Percentiles rank a stretch among this genome's conserved stretches.
phyloP scores from a whole-genome alignment of 2,888 invertebrate species.

The Alcis repandata region DNA sequence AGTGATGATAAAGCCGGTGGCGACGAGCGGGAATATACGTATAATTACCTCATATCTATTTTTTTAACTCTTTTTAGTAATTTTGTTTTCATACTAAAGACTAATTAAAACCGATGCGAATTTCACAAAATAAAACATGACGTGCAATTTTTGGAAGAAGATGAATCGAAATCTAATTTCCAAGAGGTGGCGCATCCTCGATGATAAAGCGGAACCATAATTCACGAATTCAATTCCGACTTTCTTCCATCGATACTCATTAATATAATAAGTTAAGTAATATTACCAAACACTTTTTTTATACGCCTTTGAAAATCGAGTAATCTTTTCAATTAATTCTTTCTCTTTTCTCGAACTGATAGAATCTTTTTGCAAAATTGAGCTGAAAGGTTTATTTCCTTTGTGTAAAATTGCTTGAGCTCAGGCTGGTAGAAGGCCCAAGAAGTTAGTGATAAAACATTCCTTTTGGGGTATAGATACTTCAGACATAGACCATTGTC shows the following conservation, averaged over 20 bases:
- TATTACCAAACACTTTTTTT: slow-evolving; percentile 12
- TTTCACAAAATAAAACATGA: slow-evolving; percentile 20
- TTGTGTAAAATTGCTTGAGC: neutral
- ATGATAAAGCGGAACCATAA: slow-evolving; percentile 47
- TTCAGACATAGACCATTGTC: too few relatives aligned
- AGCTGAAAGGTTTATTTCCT: too few relatives aligned
- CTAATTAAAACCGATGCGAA: slow-evolving; percentile 7
- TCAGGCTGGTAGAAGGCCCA: neutral
- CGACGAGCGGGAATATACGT: too few relatives aligned
- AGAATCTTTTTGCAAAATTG: neutral
- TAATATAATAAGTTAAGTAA: slow-evolving; percentile 12
- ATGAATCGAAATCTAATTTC: slow-evolving; percentile 49
- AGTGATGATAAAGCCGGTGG: too few relatives aligned
- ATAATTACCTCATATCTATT: too few relatives aligned
- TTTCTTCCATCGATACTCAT: slow-evolving; percentile 40
- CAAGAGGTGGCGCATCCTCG: slow-evolving; percentile 49
- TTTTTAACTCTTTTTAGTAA: neutral
- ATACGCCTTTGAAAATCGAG: slow-evolving; percentile 9
- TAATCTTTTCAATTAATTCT: slow-evolving; percentile 7
- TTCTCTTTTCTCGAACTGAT: slow-evolving; percentile 1
- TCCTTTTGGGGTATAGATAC: too few relatives aligned
- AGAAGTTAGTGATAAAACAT: neutral
- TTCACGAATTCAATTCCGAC: slow-evolving; percentile 54
- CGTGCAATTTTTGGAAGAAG: slow-evolving; percentile 44
- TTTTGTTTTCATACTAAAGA: neutral